A percentile compares a stretch with the other conserved stretches of the same genome.
Conservation (phyloP, 2,797 vertebrate genomes). For the Dryobates pubescens region DNA sequence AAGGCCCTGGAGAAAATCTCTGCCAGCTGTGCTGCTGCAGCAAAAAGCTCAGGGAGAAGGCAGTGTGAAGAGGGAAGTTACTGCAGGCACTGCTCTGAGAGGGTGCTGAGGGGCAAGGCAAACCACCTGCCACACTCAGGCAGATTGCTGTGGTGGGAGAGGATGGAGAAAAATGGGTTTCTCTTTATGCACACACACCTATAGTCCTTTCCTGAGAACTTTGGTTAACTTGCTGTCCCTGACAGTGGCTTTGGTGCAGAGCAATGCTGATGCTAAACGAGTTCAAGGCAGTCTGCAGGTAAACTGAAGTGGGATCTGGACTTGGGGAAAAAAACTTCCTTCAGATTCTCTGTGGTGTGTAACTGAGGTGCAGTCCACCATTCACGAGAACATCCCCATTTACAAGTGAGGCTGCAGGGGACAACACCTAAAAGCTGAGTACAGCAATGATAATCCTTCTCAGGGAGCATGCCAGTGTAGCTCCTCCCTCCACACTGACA, state of each 20-base stretch:
- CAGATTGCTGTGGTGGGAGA: background rate
- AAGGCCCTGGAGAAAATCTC: background rate
- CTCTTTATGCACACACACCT: background rate
- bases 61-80: background rate
- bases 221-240: background rate
- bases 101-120: background rate
- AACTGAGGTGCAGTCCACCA: background rate
- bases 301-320: background rate
- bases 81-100: background rate
- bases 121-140: background rate
- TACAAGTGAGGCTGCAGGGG: background rate
- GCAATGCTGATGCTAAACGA: background rate
- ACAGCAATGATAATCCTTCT: background rate
- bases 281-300: background rate
- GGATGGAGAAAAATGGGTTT: background rate
- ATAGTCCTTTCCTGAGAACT: background rate
- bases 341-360: background rate
- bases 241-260: background rate
- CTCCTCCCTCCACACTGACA: background rate
- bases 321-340: background rate
- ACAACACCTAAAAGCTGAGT: accelerated
- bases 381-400: background rate
- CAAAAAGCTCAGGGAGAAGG: background rate
- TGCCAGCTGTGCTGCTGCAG: background rate
- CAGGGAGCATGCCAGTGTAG: accelerated